Evolutionary conservation across 2,888 invertebrate genomes (phyloP).

Genomic region (Mythimna impura): DNA sequence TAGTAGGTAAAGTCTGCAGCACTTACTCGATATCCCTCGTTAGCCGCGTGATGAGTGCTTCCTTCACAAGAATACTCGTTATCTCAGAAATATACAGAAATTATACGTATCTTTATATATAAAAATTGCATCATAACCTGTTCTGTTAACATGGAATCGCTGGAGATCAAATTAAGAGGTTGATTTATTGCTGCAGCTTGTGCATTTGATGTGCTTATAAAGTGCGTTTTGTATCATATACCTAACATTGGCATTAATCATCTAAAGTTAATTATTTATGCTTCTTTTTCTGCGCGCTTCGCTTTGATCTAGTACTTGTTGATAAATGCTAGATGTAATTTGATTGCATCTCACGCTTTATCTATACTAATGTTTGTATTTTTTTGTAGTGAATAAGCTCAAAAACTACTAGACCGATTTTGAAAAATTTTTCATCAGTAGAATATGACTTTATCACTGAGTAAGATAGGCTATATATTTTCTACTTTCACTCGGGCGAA

Average conservation of each 20-base stretch:
- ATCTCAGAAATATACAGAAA: constrained; percentile 23
- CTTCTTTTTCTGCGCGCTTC: background rate
- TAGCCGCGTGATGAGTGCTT: constrained; percentile 46
- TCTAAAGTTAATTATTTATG: constrained; percentile 12
- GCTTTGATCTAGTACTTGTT: background rate
- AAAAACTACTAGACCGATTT: too few species aligned
- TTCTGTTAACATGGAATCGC: constrained; percentile 41
- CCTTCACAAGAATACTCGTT: constrained; percentile 51
- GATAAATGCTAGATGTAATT: background rate
- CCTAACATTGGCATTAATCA: constrained; percentile 8
- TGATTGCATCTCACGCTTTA: background rate
- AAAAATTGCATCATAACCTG: constrained; percentile 49
- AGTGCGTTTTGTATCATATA: constrained; percentile 7
- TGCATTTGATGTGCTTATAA: constrained; percentile 10
- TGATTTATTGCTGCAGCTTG: constrained; percentile 49
- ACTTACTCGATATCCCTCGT: constrained; percentile 39
- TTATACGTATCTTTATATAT: constrained; percentile 16
- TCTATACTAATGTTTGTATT: background rate
- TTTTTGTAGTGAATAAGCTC: too few species aligned
- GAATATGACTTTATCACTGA: too few species aligned
- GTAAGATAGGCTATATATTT: too few species aligned
- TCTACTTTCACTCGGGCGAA: too few species aligned
- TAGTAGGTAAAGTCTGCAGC: constrained; percentile 29
- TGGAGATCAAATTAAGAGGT: constrained; percentile 43
- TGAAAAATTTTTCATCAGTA: too few species aligned